Base-by-base conservation (phyloP, 2,888 invertebrate genomes). In the Watsonalla cultraria region DNA sequence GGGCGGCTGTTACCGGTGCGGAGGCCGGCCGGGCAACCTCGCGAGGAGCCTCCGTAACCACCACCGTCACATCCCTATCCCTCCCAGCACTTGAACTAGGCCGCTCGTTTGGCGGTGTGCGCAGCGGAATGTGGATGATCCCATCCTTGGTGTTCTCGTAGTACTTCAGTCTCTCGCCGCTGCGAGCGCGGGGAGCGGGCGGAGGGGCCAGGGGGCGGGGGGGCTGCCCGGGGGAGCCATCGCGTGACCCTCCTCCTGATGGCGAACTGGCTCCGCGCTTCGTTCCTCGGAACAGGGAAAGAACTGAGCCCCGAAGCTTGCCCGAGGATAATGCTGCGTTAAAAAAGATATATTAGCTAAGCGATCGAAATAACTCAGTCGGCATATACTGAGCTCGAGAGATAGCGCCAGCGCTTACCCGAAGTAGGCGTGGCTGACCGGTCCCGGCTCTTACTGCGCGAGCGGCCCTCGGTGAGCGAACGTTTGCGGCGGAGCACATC, bases 51-150 rank as follows among this genome's bases (percentile, higher is more conserved):
- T 62, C 60, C 0, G 50, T 45, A 7, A 47, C 58, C 7, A 35
- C 8, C 7, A 51, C 52, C 5, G 58, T 46, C 24, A 53, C 57
- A 15, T 62, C 66, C 13, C 56, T 46, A 7, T 68, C 65, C 42
- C 42, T 5, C 42, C 11, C 11, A 5, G 9, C 11, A 11, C 68
- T 66, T 4, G 72, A 58, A 8, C 62, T 68, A 46, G 92, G 89
- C 51, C 90, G 86, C 70, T 94, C 94, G 59, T 94, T 94, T 0
- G 94, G 94, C 5, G 95, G 95, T n/a, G 95, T 95, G 60, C 94
- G 94, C 55, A 95, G 77, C 0, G 95, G 95, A 66, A 95, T 95
- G 61, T 94, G 93, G 53, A 95, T 94, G 53, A 92, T 91, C 0
- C 93, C 94, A 65, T 94, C 93, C 45, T 92, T 83, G 0, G 93